A percentile compares a stretch with the other conserved stretches of the same genome.
Evolutionary conservation across 53 echinoderm and acorn worm species (phyloP).

Genomic region (Apostichopus leukothele): DNA sequence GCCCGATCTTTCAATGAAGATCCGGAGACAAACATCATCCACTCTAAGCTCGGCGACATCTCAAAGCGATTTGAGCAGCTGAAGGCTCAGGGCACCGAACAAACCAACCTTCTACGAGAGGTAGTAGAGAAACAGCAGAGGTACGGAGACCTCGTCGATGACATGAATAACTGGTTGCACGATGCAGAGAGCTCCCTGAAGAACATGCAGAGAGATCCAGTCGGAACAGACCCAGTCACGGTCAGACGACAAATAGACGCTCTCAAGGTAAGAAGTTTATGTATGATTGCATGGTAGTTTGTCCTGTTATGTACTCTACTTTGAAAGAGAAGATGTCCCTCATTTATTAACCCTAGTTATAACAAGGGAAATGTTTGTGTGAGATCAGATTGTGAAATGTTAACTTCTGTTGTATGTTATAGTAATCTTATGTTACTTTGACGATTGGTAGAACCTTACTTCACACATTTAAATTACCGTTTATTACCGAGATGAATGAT

Average conservation of each 20-base stretch:
- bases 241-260: conserved; percentile 93
- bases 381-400: too few species aligned
- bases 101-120: conserved; percentile 70
- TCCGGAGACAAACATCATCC: conserved; percentile 76
- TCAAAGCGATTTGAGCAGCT: conserved; percentile 76
- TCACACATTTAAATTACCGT: too few species aligned
- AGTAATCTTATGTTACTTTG: too few species aligned
- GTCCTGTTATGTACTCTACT: background rate
- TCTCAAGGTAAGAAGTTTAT: conserved; percentile 68
- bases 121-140: conserved; percentile 92
- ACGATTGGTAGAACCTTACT: too few species aligned
- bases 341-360: too few species aligned
- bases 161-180: conserved; percentile 76
- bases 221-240: conserved; percentile 82
- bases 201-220: conserved; percentile 74
- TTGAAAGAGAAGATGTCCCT: background rate
- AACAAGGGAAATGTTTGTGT: too few species aligned
- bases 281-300: background rate
- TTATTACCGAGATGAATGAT: too few species aligned
- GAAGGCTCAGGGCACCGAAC: conserved; percentile 65
- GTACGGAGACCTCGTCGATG: conserved; percentile 76
- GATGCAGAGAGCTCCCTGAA: conserved; percentile 81
- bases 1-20: conserved; percentile 81
- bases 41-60: conserved; percentile 71
- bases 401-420: too few species aligned